A percentile compares a stretch with the other conserved stretches of the same genome.
Conservation (phyloP, 1,140 invertebrate species). For the Bombus consobrinus region DNA sequence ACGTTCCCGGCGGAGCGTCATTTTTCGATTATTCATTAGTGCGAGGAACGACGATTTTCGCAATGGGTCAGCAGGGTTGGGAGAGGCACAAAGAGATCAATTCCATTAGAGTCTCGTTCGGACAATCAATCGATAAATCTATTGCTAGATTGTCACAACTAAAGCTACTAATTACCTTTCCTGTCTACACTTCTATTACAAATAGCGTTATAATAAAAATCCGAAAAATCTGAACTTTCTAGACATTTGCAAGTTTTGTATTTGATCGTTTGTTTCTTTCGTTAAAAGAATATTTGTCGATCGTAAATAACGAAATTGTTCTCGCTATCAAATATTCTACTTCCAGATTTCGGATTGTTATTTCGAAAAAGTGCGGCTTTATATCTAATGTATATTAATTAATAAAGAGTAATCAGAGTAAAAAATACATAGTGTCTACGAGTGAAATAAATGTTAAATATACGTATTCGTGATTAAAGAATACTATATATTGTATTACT, state of each 20-base stretch:
- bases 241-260: not conserved
- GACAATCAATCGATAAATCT: not conserved
- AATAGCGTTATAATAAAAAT: not conserved
- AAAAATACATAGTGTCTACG: not conserved
- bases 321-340: not conserved
- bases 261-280: not conserved
- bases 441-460: not conserved
- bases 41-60: not conserved
- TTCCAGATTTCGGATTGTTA: not conserved
- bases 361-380: not conserved
- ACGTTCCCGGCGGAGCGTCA: slow-evolving; percentile 37
- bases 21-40: slow-evolving; percentile 50
- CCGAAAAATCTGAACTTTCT: not conserved
- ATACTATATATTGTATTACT: not conserved
- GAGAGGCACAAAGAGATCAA: slow-evolving; percentile 33
- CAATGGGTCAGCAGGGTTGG: slow-evolving; percentile 6
- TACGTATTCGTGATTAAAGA: not conserved
- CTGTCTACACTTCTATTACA: not conserved
- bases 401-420: not conserved
- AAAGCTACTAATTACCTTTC: not conserved
- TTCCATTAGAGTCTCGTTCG: slow-evolving; percentile 15
- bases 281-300: not conserved
- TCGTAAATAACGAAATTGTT: too few relatives aligned
- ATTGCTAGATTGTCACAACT: not conserved
- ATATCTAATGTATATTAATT: not conserved